Evolutionary conservation across 2,888 invertebrate genomes (phyloP).

Genomic region (Drosophila conformis): DNA sequence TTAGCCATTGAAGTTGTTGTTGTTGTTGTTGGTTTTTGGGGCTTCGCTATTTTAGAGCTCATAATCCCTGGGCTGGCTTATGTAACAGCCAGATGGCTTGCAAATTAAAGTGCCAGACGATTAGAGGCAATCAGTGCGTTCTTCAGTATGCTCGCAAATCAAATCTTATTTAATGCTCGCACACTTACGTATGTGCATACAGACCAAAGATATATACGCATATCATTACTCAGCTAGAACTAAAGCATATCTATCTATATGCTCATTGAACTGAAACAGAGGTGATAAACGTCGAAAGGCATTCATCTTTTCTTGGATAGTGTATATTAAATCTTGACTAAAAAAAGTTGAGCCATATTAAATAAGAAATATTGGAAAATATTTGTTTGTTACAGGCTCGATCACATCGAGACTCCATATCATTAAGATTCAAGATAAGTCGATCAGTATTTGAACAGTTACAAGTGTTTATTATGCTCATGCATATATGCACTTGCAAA

Average conservation of each 20-base stretch:
- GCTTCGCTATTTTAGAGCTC: constrained; percentile 40
- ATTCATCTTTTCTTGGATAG: too few relatives aligned
- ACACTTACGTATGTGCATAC: not conserved
- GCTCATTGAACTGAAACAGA: not conserved
- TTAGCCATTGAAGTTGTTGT: not conserved
- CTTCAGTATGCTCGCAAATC: constrained; percentile 13
- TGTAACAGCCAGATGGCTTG: constrained; percentile 68
- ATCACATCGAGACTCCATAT: not conserved
- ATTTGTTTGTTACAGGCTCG: not conserved
- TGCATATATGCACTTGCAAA: not conserved
- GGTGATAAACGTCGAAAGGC: too few relatives aligned
- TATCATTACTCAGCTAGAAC: not conserved
- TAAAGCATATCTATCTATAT: not conserved
- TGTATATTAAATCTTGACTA: too few relatives aligned
- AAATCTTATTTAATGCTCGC: constrained; percentile 5
- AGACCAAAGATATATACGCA: not conserved
- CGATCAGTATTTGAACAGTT: not conserved
- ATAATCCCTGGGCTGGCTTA: constrained; percentile 70
- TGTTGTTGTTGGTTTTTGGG: not conserved
- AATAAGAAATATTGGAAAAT: not conserved
- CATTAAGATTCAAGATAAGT: not conserved
- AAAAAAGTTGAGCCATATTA: too few relatives aligned
- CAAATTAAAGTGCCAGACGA: constrained; percentile 75
- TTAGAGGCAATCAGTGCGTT: constrained; percentile 73
- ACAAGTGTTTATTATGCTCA: not conserved